Base-by-base conservation (phyloP, 2,888 invertebrate species). In the Taphrorychus bicolor region DNA sequence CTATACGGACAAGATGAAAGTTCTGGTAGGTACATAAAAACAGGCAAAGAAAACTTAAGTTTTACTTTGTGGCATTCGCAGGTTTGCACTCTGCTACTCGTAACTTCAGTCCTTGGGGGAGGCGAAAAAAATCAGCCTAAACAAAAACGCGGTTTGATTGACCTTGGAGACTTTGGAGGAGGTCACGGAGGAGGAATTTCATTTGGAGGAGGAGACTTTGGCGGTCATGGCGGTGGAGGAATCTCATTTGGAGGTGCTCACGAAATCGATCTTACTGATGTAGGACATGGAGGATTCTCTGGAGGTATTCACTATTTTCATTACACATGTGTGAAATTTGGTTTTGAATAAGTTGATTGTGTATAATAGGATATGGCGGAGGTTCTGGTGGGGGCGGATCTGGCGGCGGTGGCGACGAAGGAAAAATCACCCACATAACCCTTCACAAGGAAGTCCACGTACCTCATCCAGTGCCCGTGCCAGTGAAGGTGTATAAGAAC, bases 401-500 rank as follows among this genome's bases (percentile, higher is more conserved):
- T 17, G 74, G 73, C 48, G 73, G 72, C 3, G 73, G 73, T 9
- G 63, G 53, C 7, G 73, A 72, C 14, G 81, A 84, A 45, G 85
- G 84, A 14, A 72, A 73, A 49, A 70, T 79, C 78, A 83, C 83
- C 70, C 84, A 88, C 71, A 84, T 89, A 79, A 89, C 89, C 52
- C 83, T 89, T 53, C 85, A 88, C 70, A 89, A 89, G 80, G 87
- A 87, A 73, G 84, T 88, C 52, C 86, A 84, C 32, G 83, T 86
- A 71, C 87, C 83, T 32, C 70, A 91, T 81, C 75, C 75, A 0
- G 71, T 72, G 19, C 91, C 91, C 53, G 91, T 91, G 3, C 84
- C 84, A 21, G 75, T 77, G 21, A 78, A 76, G 22, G 76, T 82
- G 11, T 90, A 90, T 81, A 91, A 89, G 84, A 88, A 86, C 79